Evolutionary conservation across 1,140 invertebrate species (phyloP).

Genomic region (Drosophila watanabei): DNA sequence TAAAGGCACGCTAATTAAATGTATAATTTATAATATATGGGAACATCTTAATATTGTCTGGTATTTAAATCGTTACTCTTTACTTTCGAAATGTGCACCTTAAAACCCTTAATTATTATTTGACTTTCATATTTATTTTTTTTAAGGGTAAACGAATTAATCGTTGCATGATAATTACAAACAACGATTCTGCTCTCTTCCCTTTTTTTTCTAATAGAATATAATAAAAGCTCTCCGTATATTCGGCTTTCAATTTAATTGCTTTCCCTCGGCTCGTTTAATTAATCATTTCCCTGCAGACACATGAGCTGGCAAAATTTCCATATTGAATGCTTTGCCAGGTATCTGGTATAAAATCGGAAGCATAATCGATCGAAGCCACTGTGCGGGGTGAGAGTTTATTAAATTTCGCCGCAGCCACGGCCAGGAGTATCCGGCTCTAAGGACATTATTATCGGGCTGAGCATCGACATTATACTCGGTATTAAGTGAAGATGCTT

Average conservation of each 20-base stretch:
- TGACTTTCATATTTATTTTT: neutral
- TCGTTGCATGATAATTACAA: neutral
- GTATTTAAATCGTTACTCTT: too few species aligned
- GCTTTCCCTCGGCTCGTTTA: neutral
- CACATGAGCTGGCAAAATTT: slow-evolving; percentile 24
- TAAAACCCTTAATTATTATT: too few species aligned
- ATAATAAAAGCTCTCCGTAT: neutral
- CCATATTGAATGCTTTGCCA: slow-evolving; percentile 24
- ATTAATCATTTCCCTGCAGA: slow-evolving; percentile 25
- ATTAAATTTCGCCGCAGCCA: slow-evolving; percentile 65
- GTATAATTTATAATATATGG: neutral
- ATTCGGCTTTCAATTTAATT: neutral
- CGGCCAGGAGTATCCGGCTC: slow-evolving; percentile 32
- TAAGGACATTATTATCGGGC: slow-evolving; percentile 79
- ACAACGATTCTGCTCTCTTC: neutral
- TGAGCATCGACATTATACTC: slow-evolving; percentile 79
- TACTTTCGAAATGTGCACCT: too few species aligned
- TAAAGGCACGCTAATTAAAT: neutral
- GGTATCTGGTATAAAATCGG: slow-evolving; percentile 32
- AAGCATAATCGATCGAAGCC: slow-evolving; percentile 40
- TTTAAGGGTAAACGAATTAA: neutral
- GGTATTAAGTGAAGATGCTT: slow-evolving; percentile 82
- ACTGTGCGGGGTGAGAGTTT: slow-evolving; percentile 55
- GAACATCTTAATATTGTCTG: neutral
- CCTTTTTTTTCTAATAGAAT: neutral